A percentile compares a stretch with the other conserved stretches of the same genome.
phyloP scores from a whole-genome alignment of 2,797 vertebrate genomes.

The Pangasius djambal region DNA sequence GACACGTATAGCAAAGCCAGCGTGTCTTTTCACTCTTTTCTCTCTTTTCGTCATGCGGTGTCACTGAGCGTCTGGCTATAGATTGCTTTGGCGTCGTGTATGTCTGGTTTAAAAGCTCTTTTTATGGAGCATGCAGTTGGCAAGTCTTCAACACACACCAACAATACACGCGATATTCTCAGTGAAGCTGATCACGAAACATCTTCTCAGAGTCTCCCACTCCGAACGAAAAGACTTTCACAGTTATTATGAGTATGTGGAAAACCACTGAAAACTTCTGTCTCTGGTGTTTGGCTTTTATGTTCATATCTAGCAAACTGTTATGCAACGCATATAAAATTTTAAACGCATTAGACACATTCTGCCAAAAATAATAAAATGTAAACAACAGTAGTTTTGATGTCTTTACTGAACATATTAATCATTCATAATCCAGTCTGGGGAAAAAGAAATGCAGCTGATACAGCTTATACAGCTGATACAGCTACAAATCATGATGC shows the following conservation, averaged over 20 bases:
- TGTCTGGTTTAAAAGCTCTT: constrained; percentile 19
- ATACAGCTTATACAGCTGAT: not conserved
- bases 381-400: not conserved
- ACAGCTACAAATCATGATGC: not conserved
- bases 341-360: not conserved
- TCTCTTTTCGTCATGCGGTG: not conserved
- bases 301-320: not conserved
- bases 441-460: too few relatives aligned
- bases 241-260: not conserved
- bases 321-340: not conserved
- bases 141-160: not conserved
- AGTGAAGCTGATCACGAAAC: not conserved
- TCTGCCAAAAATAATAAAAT: not conserved
- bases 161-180: not conserved
- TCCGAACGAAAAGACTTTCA: not conserved
- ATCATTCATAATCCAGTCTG: not conserved
- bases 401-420: not conserved
- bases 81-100: constrained; percentile 4
- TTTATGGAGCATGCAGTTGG: constrained; percentile 1
- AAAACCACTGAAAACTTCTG: not conserved
- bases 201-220: not conserved
- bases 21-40: not conserved
- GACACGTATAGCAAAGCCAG: not conserved
- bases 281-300: not conserved
- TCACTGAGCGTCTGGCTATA: constrained; percentile 3